Conservation (phyloP, 2,888 invertebrate species). For the Hypomecis atomaria region DNA sequence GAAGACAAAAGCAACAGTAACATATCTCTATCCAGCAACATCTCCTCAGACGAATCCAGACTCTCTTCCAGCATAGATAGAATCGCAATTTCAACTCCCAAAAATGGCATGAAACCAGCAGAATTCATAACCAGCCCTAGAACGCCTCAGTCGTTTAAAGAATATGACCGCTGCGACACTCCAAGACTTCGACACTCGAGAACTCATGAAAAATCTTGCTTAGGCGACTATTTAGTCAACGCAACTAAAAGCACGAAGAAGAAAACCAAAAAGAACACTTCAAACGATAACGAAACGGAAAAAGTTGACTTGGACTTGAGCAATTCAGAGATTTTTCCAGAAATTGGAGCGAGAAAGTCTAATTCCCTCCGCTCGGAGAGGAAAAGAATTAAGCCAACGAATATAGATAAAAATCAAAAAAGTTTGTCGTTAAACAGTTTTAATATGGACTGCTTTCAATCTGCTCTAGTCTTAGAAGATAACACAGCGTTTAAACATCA, state of each 20-base stretch:
- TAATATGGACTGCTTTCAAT: constrained; percentile 66
- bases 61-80: constrained; percentile 62
- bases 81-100: constrained; percentile 69
- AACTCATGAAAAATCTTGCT: constrained; percentile 69
- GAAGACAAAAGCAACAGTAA: constrained; percentile 61
- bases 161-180: constrained; percentile 70
- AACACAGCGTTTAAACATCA: constrained; percentile 71
- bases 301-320: constrained; percentile 69
- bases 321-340: constrained; percentile 74
- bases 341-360: constrained; percentile 72
- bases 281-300: constrained; percentile 60
- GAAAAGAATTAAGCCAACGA: constrained; percentile 83
- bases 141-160: constrained; percentile 64
- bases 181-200: constrained; percentile 66
- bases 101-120: constrained; percentile 60
- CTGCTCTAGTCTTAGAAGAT: constrained; percentile 63
- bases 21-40: constrained; percentile 46
- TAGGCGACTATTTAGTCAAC: constrained; percentile 70
- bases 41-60: constrained; percentile 72
- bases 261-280: constrained; percentile 62
- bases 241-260: constrained; percentile 68
- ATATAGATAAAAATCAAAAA: constrained; percentile 67
- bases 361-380: constrained; percentile 68
- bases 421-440: constrained; percentile 71
- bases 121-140: constrained; percentile 69